Conservation (phyloP, 2,113 vertebrate species). For the Cebidichthys violaceus region DNA sequence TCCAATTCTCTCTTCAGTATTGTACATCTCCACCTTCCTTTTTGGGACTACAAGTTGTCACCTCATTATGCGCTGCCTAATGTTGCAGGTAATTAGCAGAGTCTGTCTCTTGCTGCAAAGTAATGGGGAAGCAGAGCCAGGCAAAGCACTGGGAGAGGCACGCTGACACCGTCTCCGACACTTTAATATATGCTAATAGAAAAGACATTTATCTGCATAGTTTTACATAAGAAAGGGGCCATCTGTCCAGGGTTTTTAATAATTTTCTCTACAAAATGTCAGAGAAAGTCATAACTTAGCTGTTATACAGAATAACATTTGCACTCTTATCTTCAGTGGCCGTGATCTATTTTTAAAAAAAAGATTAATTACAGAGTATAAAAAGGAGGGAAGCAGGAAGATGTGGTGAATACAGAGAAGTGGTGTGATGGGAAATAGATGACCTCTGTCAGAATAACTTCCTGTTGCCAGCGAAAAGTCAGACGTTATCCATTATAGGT, state of each 20-base stretch:
- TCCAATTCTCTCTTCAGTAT: background rate
- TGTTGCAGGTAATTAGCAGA: conserved; percentile 65
- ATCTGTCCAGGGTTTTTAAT: conserved; percentile 73
- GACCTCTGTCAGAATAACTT: conserved; percentile 37
- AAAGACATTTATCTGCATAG: conserved; percentile 78
- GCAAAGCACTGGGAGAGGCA: conserved; percentile 6
- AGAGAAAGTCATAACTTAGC: conserved; percentile 69
- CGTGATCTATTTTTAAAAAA: conserved; percentile 54
- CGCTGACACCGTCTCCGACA: conserved; percentile 60
- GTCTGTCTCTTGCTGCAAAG: conserved; percentile 48
- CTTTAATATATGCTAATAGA: conserved; percentile 78
- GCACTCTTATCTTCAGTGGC: conserved; percentile 60
- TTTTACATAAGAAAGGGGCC: conserved; percentile 77
- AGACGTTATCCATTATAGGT: conserved; percentile 15
- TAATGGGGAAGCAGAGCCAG: conserved; percentile 36
- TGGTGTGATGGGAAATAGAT: conserved; percentile 15
- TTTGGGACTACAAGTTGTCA: conserved; percentile 26
- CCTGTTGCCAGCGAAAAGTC: conserved; percentile 7
- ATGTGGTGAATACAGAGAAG: conserved; percentile 14
- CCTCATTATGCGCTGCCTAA: conserved; percentile 51
- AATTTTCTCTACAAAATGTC: conserved; percentile 65
- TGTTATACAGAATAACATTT: conserved; percentile 69
- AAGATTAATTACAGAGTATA: conserved; percentile 48
- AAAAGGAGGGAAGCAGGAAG: conserved; percentile 23
- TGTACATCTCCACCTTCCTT: background rate